phyloP scores from a whole-genome alignment of 2,113 vertebrate species.

The Pteronura brasiliensis region DNA sequence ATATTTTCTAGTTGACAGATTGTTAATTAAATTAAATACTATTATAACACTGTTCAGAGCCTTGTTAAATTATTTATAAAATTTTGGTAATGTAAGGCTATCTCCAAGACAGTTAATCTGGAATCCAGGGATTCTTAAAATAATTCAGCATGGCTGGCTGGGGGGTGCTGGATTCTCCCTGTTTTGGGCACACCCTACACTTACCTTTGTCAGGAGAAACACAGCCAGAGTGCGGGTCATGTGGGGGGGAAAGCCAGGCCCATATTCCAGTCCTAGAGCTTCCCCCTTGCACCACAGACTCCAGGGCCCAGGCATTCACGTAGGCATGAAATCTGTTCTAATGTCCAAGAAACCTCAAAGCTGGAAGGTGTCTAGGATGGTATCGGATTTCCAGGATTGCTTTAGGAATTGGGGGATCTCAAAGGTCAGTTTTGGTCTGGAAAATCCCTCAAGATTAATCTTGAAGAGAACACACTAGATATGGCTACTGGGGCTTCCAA shows the following conservation, averaged over 20 bases:
- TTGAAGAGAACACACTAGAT: background rate
- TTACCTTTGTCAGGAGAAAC: background rate
- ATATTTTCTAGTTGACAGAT: background rate
- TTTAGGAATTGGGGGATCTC: background rate
- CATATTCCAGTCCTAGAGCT: background rate
- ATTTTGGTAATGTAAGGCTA: background rate
- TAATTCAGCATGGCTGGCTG: background rate
- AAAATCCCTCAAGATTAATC: background rate
- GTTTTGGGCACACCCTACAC: background rate
- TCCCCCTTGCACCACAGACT: background rate
- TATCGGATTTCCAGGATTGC: background rate
- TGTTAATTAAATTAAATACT: slow-evolving; percentile 43
- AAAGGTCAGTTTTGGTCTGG: background rate
- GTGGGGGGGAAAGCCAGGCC: background rate
- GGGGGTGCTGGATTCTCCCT: background rate
- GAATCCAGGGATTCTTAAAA: slow-evolving; percentile 5
- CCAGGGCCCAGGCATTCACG: background rate
- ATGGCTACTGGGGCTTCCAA: background rate
- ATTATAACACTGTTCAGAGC: background rate
- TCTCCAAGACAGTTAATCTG: background rate
- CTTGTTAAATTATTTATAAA: background rate
- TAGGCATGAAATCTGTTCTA: background rate
- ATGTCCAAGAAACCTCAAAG: background rate
- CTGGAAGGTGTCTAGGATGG: background rate
- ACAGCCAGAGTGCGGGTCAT: background rate